Base-by-base conservation (phyloP, 2,888 invertebrate genomes). In the Parelbella ahira region DNA sequence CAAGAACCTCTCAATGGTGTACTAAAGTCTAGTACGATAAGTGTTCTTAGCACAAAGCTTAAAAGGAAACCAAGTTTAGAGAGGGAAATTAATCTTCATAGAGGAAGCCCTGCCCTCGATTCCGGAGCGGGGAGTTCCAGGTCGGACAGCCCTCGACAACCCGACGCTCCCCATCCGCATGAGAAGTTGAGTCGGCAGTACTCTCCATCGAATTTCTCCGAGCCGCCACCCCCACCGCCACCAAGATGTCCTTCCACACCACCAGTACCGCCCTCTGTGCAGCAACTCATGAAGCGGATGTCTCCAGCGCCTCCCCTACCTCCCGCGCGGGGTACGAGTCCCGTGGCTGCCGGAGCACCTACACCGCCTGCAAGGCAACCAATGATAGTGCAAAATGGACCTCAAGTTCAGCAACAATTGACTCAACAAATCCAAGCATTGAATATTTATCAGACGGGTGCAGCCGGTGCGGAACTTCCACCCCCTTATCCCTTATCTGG, bases 1-100 rank as follows among this genome's bases (percentile, higher is more conserved):
- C 90, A 89, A 62, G 88, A 89, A 54, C 83, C 88, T 41, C 71
- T 86, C 47, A 89, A 89, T 61, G 89, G 89, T 30, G 78, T 88
- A 42, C 70, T 83, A 47, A 88, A 89, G 63, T 77, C 86, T 18
- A 88, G 88, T 56, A 87, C 90, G 60, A 74, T 92, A 49, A 88
- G 88, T 50, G 89, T 90, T 36, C 78, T 92, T 45, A 88, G 89
- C 58, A 90, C 92, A 45, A 95, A 96, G 76, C 88, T 96, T 30
- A 95, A 93, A 51, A 90, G 96, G 36, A 96, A 96, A 70, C 95
- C 96, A 21, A 96, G 96, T 77, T 90, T 97, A 52, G 97, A 97
- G 80, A 90, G 95, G 32, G 96, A 96, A 71, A 81, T 94, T 44
- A 91, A 90, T 51, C 78, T 92, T 9, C 91, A 93, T 55, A 90